Evolutionary conservation across 2,888 invertebrate genomes (phyloP), one percentile per base, ranked within the genome.

Genomic region (Julus scanicus): DNA sequence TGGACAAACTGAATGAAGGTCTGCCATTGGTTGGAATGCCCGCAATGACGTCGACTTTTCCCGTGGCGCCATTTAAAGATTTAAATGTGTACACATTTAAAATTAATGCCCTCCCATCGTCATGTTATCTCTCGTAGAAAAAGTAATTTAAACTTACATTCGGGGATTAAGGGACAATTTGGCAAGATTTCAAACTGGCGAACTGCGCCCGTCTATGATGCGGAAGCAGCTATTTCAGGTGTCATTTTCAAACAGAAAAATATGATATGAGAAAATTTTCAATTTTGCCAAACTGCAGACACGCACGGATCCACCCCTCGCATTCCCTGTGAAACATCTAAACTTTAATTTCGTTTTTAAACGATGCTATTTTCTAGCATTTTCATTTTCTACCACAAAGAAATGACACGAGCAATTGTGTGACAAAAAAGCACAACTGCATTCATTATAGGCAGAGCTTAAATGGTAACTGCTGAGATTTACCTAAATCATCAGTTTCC

Each of bases 111-210:
- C 37, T 80, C 37, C 80, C 80, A 29, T 63, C 63, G 63, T 8
- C 5, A 20, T 20, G 63, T 63, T 63, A 63, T 80, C 80, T 80
- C 80, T 37, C 1, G 80, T 37, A 37, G 80, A 37, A 80, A 80
- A 80, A 80, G 80, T 80, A 80, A 80, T 80, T 80, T 80, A 80
- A 80, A 80, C 80, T 80, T 80, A 9, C 29, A 80, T 80, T 80
- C 80, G 80, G 80, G 80, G 80, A 80, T 80, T 80, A 37, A 13
- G 80, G 80, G 80, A 80, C 80, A 37, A 80, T 80, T 80, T 80
- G 80, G 80, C 80, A 37, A 80, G 37, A 37, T 80, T 80, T 80
- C 80, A 80, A 57, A 37, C 9, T 37, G 37, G 80, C 80, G 80
- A 37, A 71, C 8, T 71, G 71, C 71, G 71, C 44, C 44, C 6